These are phyloP conservation scores for Gymnoscelis rufifasciata DNA, from an alignment of 2,888 invertebrate genomes.

Conservation along the genomic window DNA sequence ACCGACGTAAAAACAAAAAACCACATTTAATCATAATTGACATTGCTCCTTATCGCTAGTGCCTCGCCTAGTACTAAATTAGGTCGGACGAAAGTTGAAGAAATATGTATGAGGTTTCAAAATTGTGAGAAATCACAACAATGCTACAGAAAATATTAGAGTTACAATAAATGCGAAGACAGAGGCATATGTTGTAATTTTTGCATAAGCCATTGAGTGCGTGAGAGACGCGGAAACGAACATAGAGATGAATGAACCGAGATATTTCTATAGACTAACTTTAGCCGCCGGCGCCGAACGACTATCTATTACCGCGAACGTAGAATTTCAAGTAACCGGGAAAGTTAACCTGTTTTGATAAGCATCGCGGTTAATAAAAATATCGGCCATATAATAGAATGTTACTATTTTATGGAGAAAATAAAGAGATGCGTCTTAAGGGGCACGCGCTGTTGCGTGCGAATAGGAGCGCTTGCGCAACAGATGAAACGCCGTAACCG, in stretches of 20 bases:
- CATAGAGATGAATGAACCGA: constrained; percentile 29
- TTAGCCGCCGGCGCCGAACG: constrained; percentile 1
- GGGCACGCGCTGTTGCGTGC: constrained; percentile 51
- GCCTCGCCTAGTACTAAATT: constrained; percentile 21
- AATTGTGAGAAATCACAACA: constrained; percentile 45
- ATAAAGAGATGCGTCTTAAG: constrained; percentile 21
- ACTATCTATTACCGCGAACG: constrained; percentile 3
- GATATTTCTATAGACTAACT: constrained; percentile 11
- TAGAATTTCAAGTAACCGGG: constrained; percentile 1
- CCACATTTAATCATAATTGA: constrained; percentile 2
- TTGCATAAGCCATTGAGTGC: constrained; percentile 49
- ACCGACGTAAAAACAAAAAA: background rate
- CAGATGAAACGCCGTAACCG: constrained; percentile 33
- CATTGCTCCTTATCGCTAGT: constrained; percentile 10
- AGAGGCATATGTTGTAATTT: constrained; percentile 47
- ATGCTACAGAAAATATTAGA: constrained; percentile 40
- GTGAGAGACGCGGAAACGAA: constrained; percentile 43
- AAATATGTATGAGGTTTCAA: constrained; percentile 26
- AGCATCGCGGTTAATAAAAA: constrained; percentile 13
- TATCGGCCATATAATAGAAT: background rate
- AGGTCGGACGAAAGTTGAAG: constrained; percentile 37
- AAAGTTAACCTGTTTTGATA: constrained; percentile 8
- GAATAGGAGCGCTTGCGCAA: constrained; percentile 70
- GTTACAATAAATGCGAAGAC: constrained; percentile 28
- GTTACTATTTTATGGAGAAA: background rate